phyloP scores from a whole-genome alignment of 2,113 vertebrate genomes.

The Myotis yumanensis region DNA sequence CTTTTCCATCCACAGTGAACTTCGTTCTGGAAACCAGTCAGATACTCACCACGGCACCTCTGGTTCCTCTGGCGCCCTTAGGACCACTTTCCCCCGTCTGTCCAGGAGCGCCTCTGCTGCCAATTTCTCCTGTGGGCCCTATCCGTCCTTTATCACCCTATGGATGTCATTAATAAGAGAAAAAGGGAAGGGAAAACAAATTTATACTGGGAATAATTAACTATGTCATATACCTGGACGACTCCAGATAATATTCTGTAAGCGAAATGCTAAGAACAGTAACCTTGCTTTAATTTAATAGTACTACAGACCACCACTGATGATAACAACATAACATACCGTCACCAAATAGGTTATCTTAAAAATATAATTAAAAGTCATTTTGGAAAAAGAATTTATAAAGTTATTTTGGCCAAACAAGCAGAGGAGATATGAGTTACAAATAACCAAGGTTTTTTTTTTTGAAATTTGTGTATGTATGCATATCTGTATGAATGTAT shows the following conservation, averaged over 20 bases:
- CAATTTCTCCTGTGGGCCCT: constrained; percentile 90
- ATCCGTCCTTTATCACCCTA: constrained; percentile 93
- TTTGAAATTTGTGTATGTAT: background rate
- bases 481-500: background rate
- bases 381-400: constrained; percentile 19
- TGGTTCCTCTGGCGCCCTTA: constrained; percentile 95
- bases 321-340: background rate
- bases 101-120: constrained; percentile 87
- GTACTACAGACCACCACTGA: background rate
- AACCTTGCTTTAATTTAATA: constrained; percentile 40
- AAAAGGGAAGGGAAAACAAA: background rate
- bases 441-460: background rate
- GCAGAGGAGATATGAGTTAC: background rate
- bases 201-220: constrained; percentile 39
- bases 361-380: constrained; percentile 15
- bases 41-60: constrained; percentile 90
- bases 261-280: background rate
- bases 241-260: background rate
- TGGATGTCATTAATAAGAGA: constrained; percentile 45
- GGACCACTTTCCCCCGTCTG: constrained; percentile 88
- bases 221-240: background rate
- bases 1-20: constrained; percentile 66
- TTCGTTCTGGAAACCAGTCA: constrained; percentile 57
- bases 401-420: background rate
- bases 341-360: background rate